A percentile compares a stretch with the other conserved stretches of the same genome.
Evolutionary conservation across 2,888 invertebrate genomes (phyloP).

Genomic region (Nemurella pictetii): DNA sequence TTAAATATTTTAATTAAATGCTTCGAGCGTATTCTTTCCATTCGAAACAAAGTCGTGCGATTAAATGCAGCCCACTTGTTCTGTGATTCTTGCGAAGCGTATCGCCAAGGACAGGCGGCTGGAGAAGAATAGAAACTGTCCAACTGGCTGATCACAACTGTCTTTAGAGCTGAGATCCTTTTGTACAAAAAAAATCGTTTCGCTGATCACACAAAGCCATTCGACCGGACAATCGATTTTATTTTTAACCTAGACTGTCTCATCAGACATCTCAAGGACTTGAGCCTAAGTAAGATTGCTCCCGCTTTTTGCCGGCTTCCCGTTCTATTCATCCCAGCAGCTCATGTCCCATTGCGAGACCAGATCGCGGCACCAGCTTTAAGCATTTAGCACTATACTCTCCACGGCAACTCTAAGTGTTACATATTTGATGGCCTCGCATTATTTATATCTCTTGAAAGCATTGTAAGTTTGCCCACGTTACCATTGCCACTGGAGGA

Average conservation of each 20-base stretch:
- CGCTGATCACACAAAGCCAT: constrained; percentile 10
- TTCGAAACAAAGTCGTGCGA: background rate
- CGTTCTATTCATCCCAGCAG: background rate
- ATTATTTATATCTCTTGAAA: background rate
- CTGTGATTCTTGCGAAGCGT: background rate
- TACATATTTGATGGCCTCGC: background rate
- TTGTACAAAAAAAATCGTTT: constrained; percentile 3
- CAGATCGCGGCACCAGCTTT: background rate
- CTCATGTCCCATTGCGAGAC: background rate
- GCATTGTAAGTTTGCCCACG: background rate
- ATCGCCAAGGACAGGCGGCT: background rate
- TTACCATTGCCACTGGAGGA: background rate
- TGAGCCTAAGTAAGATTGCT: background rate
- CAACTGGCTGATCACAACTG: background rate
- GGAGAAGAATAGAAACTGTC: background rate
- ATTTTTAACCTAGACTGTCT: constrained; percentile 20
- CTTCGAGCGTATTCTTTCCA: background rate
- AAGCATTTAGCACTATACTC: background rate
- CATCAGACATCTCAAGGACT: background rate
- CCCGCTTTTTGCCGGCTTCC: constrained; percentile 5
- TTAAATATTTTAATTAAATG: background rate
- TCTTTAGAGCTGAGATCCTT: constrained; percentile 1
- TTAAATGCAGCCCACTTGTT: background rate
- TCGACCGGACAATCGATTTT: constrained; percentile 21
- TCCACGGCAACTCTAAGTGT: background rate